Evolutionary conservation across 2,888 invertebrate genomes (phyloP).

Genomic region (Yponomeuta malinellus): DNA sequence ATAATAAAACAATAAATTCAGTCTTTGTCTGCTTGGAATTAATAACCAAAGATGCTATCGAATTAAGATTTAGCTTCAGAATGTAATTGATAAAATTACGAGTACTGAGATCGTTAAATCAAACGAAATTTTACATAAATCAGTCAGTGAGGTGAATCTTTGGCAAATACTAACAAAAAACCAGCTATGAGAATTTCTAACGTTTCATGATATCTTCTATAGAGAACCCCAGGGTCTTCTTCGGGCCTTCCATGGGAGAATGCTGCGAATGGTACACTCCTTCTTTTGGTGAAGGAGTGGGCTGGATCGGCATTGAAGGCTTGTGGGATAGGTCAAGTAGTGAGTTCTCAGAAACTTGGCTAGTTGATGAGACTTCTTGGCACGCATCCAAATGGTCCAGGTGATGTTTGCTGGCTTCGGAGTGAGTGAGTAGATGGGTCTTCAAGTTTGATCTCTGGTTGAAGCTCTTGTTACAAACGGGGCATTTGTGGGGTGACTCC

Average conservation of each 20-base stretch:
- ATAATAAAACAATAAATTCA: constrained; percentile 54
- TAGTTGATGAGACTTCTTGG: constrained; percentile 71
- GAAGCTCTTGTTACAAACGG: constrained; percentile 91
- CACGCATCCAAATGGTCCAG: constrained; percentile 68
- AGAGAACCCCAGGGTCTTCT: constrained; percentile 82
- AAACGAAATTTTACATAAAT: constrained; percentile 15
- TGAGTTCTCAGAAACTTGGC: constrained; percentile 61
- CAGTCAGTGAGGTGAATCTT: constrained; percentile 36
- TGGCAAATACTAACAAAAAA: constrained; percentile 14
- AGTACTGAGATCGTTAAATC: constrained; percentile 11
- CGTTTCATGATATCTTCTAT: constrained; percentile 94
- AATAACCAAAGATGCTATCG: constrained; percentile 23
- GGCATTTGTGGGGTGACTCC: constrained; percentile 95
- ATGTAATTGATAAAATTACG: background rate
- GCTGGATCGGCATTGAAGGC: constrained; percentile 49
- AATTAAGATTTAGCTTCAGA: background rate
- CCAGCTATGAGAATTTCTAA: constrained; percentile 52
- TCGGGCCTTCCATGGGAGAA: constrained; percentile 58
- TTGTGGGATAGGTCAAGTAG: constrained; percentile 77
- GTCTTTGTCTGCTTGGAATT: constrained; percentile 56
- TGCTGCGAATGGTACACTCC: constrained; percentile 38
- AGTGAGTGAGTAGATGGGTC: constrained; percentile 91
- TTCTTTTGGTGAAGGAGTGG: constrained; percentile 40
- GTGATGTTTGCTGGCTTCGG: constrained; percentile 77
- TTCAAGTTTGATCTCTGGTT: constrained; percentile 95